phyloP scores from a whole-genome alignment of 30 jellyfish, hydroid and myxozoan species.

The Hydra vulgaris region DNA sequence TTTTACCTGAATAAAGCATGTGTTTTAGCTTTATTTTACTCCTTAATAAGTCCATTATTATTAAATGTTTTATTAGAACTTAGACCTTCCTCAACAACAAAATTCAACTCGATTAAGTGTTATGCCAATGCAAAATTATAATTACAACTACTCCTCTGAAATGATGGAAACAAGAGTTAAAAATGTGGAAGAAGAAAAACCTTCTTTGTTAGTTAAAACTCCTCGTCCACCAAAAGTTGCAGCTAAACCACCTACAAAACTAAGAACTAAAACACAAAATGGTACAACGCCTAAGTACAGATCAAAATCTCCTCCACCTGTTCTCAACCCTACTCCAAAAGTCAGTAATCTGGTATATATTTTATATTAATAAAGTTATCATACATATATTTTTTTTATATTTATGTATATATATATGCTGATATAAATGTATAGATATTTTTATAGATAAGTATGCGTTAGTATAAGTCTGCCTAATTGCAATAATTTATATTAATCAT shows the following conservation, averaged over 20 bases:
- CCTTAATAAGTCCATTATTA: background rate
- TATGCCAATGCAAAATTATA: background rate
- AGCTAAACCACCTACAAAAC: constrained; percentile 53
- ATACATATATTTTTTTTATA: background rate
- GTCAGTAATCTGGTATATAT: background rate
- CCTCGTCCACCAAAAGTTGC: constrained; percentile 70
- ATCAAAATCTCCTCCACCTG: constrained; percentile 85
- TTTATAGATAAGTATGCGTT: no score
- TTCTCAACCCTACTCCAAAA: background rate
- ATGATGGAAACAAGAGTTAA: background rate
- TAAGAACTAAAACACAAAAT: constrained; percentile 45
- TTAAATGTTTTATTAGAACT: background rate
- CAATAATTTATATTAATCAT: no score
- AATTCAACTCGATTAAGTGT: background rate
- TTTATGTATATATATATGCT: background rate
- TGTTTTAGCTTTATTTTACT: background rate
- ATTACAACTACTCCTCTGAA: background rate
- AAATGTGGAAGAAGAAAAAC: constrained; percentile 21
- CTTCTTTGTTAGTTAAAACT: background rate
- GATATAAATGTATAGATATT: background rate
- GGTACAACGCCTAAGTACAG: constrained; percentile 31
- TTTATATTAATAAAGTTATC: constrained; percentile 14
- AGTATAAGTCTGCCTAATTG: no score
- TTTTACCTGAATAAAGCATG: no score
- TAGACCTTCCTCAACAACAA: background rate